Percentiles rank a stretch among this genome's conserved stretches.
Evolutionary conservation across 2,888 invertebrate genomes (phyloP).

Genomic region (Thumatha senex): DNA sequence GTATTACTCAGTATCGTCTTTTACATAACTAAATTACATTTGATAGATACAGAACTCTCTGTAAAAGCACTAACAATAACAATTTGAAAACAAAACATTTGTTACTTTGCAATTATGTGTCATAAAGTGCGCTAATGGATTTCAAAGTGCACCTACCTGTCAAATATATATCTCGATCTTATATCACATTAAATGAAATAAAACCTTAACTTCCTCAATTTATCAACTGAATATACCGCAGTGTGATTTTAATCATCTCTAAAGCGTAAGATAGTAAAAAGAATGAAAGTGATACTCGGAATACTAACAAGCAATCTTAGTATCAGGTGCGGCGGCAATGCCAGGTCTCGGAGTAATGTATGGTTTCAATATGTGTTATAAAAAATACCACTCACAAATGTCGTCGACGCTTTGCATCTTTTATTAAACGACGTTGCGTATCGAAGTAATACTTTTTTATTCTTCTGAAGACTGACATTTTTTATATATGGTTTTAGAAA

Average conservation of each 20-base stretch:
- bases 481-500: not conserved
- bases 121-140: too few relatives aligned
- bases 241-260: constrained; percentile 33
- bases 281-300: constrained; percentile 49
- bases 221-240: constrained; percentile 5
- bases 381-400: constrained; percentile 38
- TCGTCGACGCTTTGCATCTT: constrained; percentile 42
- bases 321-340: constrained; percentile 61
- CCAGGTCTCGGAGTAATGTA: constrained; percentile 54
- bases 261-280: constrained; percentile 33
- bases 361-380: constrained; percentile 60
- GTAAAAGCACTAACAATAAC: too few relatives aligned
- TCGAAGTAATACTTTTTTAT: constrained; percentile 29
- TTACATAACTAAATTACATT: too few relatives aligned
- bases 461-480: constrained; percentile 13
- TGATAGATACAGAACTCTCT: too few relatives aligned
- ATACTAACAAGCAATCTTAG: constrained; percentile 56
- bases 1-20: too few relatives aligned
- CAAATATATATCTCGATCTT: too few relatives aligned
- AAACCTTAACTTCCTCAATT: not conserved
- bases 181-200: not conserved
- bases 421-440: constrained; percentile 36
- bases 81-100: too few relatives aligned
- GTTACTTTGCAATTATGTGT: too few relatives aligned
- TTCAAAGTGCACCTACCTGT: too few relatives aligned